A percentile compares a stretch with the other conserved stretches of the same genome.
Evolutionary conservation across 64 coral and sea anemone genomes (phyloP).

Genomic region (Trachythela sp.): DNA sequence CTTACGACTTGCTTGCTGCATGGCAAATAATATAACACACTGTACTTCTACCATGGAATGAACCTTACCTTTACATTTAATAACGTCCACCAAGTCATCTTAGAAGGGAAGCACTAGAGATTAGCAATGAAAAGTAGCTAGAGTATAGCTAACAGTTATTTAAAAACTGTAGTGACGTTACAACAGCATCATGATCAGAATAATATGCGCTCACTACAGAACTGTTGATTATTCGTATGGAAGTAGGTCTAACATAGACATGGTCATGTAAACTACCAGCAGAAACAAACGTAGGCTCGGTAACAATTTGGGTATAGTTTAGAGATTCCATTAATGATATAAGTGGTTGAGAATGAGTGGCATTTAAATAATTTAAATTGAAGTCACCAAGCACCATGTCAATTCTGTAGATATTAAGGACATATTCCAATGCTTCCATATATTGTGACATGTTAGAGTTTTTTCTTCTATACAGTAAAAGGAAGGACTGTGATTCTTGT

Average conservation of each 20-base stretch:
- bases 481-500: not conserved
- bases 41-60: too few relatives aligned
- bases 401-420: not conserved
- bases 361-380: not conserved
- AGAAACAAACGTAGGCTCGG: not conserved
- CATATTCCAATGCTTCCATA: not conserved
- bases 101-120: too few relatives aligned
- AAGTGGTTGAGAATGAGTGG: not conserved
- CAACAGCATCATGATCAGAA: not conserved
- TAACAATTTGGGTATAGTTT: not conserved
- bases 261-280: not conserved
- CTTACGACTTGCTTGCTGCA: too few relatives aligned
- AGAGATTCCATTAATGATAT: not conserved
- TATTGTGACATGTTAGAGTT: not conserved
- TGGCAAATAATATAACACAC: too few relatives aligned
- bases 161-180: too few relatives aligned
- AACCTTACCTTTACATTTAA: too few relatives aligned
- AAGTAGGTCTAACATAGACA: not conserved
- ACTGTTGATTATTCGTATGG: not conserved
- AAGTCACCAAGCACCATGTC: not conserved
- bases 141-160: too few relatives aligned
- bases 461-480: not conserved
- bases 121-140: too few relatives aligned
- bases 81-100: too few relatives aligned
- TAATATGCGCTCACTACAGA: not conserved